These are phyloP conservation scores for Sebastes kiyomatsui DNA, from an alignment of 2,797 vertebrate species.

Conservation along the genomic window DNA sequence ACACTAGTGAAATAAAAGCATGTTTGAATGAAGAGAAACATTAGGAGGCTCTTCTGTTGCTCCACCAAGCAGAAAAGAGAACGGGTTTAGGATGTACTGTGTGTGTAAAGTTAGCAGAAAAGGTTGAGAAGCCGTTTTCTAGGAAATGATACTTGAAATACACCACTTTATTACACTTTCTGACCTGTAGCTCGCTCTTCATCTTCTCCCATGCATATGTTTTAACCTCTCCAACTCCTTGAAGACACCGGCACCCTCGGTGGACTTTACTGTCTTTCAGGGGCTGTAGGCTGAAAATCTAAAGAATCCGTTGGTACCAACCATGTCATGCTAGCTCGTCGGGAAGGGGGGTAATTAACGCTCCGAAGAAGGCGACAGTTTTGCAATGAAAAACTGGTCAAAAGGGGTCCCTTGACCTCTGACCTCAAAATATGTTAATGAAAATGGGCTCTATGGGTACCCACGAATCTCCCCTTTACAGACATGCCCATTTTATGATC, in stretches of 20 bases:
- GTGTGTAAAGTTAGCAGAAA: neutral
- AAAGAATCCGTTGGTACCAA: too few species aligned
- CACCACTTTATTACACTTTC: neutral
- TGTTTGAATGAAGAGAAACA: conserved; percentile 1
- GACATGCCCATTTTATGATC: too few species aligned
- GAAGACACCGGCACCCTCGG: fast-evolving
- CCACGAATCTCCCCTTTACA: too few species aligned
- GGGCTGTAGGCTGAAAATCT: too few species aligned
- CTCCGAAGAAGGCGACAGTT: too few species aligned
- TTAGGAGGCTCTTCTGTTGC: neutral
- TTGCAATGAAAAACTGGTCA: too few species aligned
- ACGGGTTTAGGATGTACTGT: neutral
- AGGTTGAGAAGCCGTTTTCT: neutral
- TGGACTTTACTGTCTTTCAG: too few species aligned
- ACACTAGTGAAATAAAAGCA: neutral
- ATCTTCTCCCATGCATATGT: neutral
- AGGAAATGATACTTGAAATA: neutral
- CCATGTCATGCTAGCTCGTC: too few species aligned
- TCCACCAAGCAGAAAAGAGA: neutral
- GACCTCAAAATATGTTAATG: too few species aligned
- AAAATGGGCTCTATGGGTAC: too few species aligned
- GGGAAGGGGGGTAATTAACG: too few species aligned
- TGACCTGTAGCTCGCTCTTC: neutral
- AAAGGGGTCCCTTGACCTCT: too few species aligned
- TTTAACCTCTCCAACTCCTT: neutral